phyloP scores from a whole-genome alignment of 2,888 invertebrate species.

The Osmoderma eremita region DNA sequence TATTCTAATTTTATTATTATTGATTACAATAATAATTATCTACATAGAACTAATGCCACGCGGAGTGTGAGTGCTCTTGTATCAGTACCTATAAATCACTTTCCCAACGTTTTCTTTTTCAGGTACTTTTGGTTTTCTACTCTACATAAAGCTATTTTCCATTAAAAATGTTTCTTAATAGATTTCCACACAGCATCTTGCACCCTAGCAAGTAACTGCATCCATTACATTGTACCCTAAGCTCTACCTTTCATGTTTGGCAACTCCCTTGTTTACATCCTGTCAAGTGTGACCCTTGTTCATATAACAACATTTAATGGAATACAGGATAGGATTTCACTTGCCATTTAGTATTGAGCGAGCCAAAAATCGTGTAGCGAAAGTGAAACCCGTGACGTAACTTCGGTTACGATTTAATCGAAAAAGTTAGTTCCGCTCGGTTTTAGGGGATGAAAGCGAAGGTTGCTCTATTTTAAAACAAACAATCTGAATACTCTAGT shows the following conservation, averaged over 20 bases:
- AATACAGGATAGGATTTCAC: constrained; percentile 58
- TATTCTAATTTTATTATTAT: no score
- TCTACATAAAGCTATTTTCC: no score
- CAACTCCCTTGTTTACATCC: constrained; percentile 57
- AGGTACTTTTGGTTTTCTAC: no score
- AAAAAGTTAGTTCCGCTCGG: constrained; percentile 44
- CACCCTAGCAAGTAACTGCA: no score
- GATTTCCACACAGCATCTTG: no score
- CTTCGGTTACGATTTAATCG: constrained; percentile 44
- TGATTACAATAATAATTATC: no score
- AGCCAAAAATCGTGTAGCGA: constrained; percentile 10
- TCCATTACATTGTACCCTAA: constrained; percentile 1
- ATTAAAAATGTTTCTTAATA: no score
- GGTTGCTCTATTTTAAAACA: constrained; percentile 34
- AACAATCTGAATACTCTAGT: constrained; percentile 19
- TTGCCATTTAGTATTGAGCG: constrained; percentile 51
- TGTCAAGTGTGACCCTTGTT: constrained; percentile 54
- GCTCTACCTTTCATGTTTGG: constrained; percentile 48
- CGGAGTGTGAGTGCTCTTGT: no score
- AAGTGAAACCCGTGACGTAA: constrained; percentile 18
- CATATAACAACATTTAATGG: constrained; percentile 59
- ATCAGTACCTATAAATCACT: no score
- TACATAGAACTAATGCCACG: no score
- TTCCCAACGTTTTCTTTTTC: no score
- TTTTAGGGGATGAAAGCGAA: constrained; percentile 1